Percentiles rank a stretch among this genome's conserved stretches.
Conservation (phyloP, 2,797 vertebrate species). For the Premnoplex brunnescens region DNA sequence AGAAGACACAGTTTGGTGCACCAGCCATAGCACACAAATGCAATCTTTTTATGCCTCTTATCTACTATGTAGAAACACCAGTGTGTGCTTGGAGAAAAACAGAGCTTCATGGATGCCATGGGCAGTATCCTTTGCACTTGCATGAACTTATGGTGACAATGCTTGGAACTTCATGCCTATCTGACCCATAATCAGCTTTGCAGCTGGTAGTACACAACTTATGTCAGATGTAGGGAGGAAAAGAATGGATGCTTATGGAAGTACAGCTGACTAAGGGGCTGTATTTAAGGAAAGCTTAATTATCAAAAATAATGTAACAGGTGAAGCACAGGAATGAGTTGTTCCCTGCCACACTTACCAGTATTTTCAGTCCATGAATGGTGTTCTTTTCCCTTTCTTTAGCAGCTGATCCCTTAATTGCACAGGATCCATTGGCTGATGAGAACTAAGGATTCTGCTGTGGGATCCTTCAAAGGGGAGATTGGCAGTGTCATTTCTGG, state of each 20-base stretch:
- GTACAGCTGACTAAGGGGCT: neutral
- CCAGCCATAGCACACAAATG: neutral
- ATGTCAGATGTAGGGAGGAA: neutral
- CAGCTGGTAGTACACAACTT: neutral
- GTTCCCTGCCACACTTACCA: neutral
- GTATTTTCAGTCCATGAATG: neutral
- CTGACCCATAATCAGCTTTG: neutral
- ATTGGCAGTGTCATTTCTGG: neutral
- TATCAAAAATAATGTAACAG: neutral
- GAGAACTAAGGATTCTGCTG: neutral
- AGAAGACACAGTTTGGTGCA: neutral
- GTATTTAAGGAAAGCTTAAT: neutral
- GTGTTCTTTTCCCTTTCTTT: neutral
- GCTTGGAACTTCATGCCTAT: neutral
- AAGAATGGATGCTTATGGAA: neutral
- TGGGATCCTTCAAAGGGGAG: neutral
- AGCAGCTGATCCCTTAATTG: neutral
- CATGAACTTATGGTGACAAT: neutral
- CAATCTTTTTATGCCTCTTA: neutral
- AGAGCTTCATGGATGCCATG: neutral
- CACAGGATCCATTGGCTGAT: neutral
- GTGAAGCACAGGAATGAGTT: neutral
- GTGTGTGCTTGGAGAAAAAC: neutral
- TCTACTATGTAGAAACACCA: neutral
- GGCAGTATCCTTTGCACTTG: neutral